Conservation (phyloP, 2,113 vertebrate genomes). For the Merops nubicus region DNA sequence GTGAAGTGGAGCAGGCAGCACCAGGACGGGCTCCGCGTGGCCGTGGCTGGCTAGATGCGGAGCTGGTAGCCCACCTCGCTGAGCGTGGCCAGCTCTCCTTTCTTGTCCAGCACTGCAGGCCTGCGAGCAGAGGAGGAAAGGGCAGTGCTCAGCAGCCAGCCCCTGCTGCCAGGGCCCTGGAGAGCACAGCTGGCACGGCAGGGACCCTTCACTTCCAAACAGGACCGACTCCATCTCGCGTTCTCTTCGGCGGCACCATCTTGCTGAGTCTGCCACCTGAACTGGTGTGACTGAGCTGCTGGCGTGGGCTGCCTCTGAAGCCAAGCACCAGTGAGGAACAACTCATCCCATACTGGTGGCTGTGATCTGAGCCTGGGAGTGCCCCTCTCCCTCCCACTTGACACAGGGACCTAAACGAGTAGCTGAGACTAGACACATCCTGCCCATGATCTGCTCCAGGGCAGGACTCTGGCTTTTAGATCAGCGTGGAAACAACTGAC, state of each 20-base stretch:
- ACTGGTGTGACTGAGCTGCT: fast-evolving
- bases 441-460: neutral
- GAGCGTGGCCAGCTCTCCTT: conserved; percentile 86
- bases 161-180: fast-evolving
- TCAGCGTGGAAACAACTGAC: neutral
- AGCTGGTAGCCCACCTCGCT: conserved; percentile 94
- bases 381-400: neutral
- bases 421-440: neutral
- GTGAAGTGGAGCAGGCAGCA: conserved; percentile 76
- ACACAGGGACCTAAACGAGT: neutral
- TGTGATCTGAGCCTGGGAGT: neutral
- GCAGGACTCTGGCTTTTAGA: neutral
- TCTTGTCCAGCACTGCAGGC: conserved; percentile 87
- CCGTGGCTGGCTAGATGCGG: conserved; percentile 93
- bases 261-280: neutral
- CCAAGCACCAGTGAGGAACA: neutral
- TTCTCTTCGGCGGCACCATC: fast-evolving
- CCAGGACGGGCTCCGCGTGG: too few species aligned
- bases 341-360: neutral
- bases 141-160: neutral
- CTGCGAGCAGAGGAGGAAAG: conserved; percentile 63
- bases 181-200: neutral
- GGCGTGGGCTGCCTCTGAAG: neutral
- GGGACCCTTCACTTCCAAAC: neutral
- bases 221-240: too few species aligned